Evolutionary conservation across 2,888 invertebrate genomes (phyloP).

Genomic region (Selenia dentaria): DNA sequence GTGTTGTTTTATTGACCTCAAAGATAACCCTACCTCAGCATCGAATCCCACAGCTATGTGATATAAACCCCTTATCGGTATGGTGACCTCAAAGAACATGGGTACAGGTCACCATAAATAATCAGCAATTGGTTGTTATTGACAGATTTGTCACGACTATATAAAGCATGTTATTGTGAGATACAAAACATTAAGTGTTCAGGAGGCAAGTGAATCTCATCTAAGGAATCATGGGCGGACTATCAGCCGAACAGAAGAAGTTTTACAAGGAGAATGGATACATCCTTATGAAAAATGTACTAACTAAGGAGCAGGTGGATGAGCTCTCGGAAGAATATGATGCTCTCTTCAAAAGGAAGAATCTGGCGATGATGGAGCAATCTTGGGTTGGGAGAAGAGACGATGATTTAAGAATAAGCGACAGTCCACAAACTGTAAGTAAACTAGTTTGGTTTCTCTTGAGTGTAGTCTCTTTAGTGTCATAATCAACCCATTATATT

Average conservation of each 20-base stretch:
- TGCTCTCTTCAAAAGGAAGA: constrained; percentile 75
- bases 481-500: no score
- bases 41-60: constrained; percentile 5
- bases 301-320: constrained; percentile 66
- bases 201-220: constrained; percentile 6
- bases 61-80: constrained; percentile 6
- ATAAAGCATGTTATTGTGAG: constrained; percentile 10
- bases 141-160: constrained; percentile 4
- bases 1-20: not conserved
- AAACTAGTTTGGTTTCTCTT: not conserved
- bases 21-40: constrained; percentile 13
- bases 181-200: constrained; percentile 9
- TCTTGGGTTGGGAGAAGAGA: constrained; percentile 78
- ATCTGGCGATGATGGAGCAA: constrained; percentile 73
- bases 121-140: constrained; percentile 12
- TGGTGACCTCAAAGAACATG: constrained; percentile 11
- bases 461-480: no score
- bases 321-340: constrained; percentile 77
- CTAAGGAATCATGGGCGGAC: constrained; percentile 43
- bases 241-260: constrained; percentile 71
- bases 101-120: constrained; percentile 23
- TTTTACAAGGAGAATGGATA: constrained; percentile 83
- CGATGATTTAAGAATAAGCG: constrained; percentile 48
- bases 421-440: constrained; percentile 55
- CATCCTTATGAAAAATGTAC: constrained; percentile 73